Conservation (phyloP, 2,113 vertebrate species). For the Pedetes capensis region DNA sequence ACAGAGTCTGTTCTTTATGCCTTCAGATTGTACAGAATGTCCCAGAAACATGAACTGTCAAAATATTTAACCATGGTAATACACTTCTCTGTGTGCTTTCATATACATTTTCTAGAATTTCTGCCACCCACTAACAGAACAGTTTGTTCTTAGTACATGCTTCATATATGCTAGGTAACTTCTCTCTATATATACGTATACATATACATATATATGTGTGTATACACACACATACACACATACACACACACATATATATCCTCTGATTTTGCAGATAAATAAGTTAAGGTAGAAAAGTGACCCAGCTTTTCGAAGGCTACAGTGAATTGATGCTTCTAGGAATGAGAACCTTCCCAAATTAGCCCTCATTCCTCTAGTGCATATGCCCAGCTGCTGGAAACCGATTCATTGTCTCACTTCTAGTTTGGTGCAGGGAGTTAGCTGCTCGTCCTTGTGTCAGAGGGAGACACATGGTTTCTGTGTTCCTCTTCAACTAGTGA, state of each 20-base stretch:
- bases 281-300: background rate
- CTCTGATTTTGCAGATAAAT: background rate
- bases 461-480: background rate
- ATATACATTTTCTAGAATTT: background rate
- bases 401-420: background rate
- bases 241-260: too few species aligned
- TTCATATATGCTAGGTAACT: too few species aligned
- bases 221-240: too few species aligned
- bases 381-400: background rate
- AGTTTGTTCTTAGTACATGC: background rate
- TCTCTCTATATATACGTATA: too few species aligned
- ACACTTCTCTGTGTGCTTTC: background rate
- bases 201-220: too few species aligned
- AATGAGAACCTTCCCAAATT: background rate
- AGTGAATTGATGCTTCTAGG: too few species aligned
- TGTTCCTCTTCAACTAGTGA: background rate
- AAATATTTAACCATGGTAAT: background rate
- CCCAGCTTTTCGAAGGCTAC: background rate
- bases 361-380: fast-evolving
- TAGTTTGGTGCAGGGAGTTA: background rate
- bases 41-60: background rate
- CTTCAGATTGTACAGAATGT: background rate
- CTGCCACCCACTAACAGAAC: background rate
- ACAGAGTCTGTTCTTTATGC: background rate
- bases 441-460: background rate